Percentiles rank a stretch among this genome's conserved stretches.
These are phyloP conservation scores for Prorops nasuta DNA, from an alignment of 1,140 invertebrate species.

Conservation along the genomic window DNA sequence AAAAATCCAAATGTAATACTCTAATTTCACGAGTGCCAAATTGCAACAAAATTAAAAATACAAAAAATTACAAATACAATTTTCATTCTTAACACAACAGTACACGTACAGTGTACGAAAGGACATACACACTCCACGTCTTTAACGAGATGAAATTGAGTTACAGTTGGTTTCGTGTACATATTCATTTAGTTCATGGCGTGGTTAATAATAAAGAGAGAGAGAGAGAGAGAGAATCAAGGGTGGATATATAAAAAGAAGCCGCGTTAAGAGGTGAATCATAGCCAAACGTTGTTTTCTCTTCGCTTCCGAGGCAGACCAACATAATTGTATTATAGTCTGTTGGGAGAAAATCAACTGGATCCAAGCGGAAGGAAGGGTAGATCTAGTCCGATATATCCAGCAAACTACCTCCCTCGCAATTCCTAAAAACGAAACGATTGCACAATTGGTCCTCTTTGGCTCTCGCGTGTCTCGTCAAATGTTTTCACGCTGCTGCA, in stretches of 20 bases:
- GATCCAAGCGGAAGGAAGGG: constrained; percentile 18
- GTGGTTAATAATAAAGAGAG: constrained; percentile 44
- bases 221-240: too few species aligned
- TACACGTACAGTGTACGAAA: too few species aligned
- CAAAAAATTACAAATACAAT: too few species aligned
- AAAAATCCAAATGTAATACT: too few species aligned
- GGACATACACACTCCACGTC: too few species aligned
- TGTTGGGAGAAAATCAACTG: too few species aligned
- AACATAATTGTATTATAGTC: too few species aligned
- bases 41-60: too few species aligned
- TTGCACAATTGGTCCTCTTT: constrained; percentile 37
- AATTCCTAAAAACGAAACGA: constrained; percentile 37
- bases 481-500: constrained; percentile 29
- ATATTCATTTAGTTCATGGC: constrained; percentile 47
- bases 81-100: too few species aligned
- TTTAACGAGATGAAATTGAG: constrained; percentile 41
- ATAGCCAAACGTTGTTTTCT: constrained; percentile 28
- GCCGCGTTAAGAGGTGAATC: constrained; percentile 50
- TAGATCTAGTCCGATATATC: constrained; percentile 41
- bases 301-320: not conserved
- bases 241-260: constrained; percentile 15
- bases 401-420: constrained; percentile 16
- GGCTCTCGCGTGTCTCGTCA: constrained; percentile 20
- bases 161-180: constrained; percentile 51
- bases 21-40: too few species aligned